phyloP scores from a whole-genome alignment of 2,113 vertebrate genomes.

The Triplophysa rosa region DNA sequence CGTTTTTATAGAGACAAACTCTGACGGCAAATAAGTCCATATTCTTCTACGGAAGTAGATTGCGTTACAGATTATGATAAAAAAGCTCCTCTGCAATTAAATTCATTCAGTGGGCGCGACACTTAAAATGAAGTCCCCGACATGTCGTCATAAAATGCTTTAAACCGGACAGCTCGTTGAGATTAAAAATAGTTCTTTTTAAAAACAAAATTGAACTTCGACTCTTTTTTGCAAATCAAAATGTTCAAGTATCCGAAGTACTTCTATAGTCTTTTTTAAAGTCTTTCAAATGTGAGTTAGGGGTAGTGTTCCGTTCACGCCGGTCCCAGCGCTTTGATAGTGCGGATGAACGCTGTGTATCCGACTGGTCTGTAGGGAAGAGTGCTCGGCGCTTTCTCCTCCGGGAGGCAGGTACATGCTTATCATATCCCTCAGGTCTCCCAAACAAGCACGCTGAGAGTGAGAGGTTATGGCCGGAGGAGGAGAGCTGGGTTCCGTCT shows the following conservation, averaged over 20 bases:
- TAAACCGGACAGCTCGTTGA: constrained; percentile 64
- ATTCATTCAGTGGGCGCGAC: constrained; percentile 66
- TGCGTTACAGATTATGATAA: constrained; percentile 69
- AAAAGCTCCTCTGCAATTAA: constrained; percentile 66
- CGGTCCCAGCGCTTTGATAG: constrained; percentile 91
- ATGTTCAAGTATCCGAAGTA: constrained; percentile 77
- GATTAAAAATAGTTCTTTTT: constrained; percentile 62
- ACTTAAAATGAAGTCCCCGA: constrained; percentile 64
- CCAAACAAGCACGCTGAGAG: constrained; percentile 93
- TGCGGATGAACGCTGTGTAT: constrained; percentile 97
- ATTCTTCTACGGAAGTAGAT: constrained; percentile 75
- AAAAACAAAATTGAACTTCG: constrained; percentile 64
- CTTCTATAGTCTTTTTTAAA: constrained; percentile 40
- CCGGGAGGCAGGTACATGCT: constrained; percentile 99
- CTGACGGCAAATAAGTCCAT: constrained; percentile 71
- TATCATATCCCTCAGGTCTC: constrained; percentile 98
- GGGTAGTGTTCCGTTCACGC: constrained; percentile 93
- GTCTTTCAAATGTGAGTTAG: constrained; percentile 91
- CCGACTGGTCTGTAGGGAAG: constrained; percentile 85
- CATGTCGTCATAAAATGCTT: constrained; percentile 61
- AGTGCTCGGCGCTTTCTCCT: constrained; percentile 88
- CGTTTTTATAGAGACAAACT: constrained; percentile 76
- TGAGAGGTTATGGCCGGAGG: constrained; percentile 93
- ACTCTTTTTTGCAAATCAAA: constrained; percentile 67
- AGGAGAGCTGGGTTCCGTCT: constrained; percentile 94